Conservation (phyloP, 2,113 vertebrate genomes). For the Pseudorectes ferrugineus region DNA sequence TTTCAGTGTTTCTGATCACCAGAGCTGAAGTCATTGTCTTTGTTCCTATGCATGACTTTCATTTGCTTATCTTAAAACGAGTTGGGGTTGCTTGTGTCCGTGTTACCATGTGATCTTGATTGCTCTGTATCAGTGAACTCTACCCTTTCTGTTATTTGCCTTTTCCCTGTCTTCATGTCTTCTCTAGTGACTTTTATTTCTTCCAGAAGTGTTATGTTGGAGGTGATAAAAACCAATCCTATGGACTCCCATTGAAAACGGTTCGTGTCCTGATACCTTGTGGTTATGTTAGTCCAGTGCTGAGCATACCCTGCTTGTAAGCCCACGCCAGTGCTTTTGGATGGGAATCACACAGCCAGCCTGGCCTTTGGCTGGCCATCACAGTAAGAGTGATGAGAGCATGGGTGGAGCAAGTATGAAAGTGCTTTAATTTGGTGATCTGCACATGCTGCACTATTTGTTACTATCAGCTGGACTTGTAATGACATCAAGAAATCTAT, state of each 20-base stretch:
- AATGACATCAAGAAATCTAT: neutral
- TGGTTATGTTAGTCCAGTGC: neutral
- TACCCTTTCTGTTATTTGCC: neutral
- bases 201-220: neutral
- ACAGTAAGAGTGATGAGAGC: no score
- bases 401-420: neutral
- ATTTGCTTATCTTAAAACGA: neutral
- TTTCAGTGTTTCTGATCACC: neutral
- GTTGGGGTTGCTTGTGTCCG: neutral
- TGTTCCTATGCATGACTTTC: neutral
- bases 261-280: neutral
- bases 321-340: rapidly evolving
- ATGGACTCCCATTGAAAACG: neutral
- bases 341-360: neutral
- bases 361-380: neutral
- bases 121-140: neutral
- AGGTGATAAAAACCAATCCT: neutral
- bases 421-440: neutral
- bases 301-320: neutral
- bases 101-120: neutral
- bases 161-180: neutral
- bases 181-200: neutral
- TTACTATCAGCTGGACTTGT: neutral
- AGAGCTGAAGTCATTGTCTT: neutral
- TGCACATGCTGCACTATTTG: neutral